A percentile compares a stretch with the other conserved stretches of the same genome.
These are phyloP conservation scores for Zaprionus ghesquierei DNA, from an alignment of 1,140 invertebrate genomes.

Conservation along the genomic window DNA sequence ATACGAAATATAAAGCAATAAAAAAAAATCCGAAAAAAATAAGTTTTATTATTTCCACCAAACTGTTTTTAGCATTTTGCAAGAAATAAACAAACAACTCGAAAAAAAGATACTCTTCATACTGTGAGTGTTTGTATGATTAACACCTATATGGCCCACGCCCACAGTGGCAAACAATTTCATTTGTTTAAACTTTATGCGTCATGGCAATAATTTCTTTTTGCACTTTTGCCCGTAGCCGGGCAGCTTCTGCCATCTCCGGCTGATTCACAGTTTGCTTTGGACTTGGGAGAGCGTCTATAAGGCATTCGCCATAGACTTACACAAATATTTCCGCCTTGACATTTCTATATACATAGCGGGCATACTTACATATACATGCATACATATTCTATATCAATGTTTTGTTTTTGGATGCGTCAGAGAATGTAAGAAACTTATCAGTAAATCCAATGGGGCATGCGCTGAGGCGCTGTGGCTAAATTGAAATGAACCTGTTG, in stretches of 20 bases:
- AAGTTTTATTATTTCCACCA: not conserved
- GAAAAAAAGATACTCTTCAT: not conserved
- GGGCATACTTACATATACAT: not conserved
- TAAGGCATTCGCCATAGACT: slow-evolving; percentile 13
- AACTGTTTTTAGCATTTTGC: not conserved
- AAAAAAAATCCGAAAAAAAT: not conserved
- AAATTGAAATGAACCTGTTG: slow-evolving; percentile 72
- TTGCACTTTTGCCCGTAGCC: too few species aligned
- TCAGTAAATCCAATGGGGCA: slow-evolving; percentile 50
- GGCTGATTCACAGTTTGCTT: slow-evolving; percentile 34
- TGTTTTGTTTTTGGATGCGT: slow-evolving; percentile 43
- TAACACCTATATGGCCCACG: slow-evolving; percentile 48
- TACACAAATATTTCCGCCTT: slow-evolving; percentile 37
- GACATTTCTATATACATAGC: slow-evolving; percentile 1
- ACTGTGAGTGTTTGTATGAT: slow-evolving; percentile 37
- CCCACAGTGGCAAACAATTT: slow-evolving; percentile 1
- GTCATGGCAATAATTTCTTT: slow-evolving; percentile 34
- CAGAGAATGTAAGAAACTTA: slow-evolving; percentile 51
- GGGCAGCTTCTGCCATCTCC: slow-evolving; percentile 19
- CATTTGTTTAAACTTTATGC: slow-evolving; percentile 48
- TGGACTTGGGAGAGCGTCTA: not conserved
- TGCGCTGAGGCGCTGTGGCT: slow-evolving; percentile 45
- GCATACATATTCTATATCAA: not conserved
- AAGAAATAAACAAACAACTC: slow-evolving; percentile 11
- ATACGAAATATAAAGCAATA: slow-evolving; percentile 9